Percentiles rank a stretch among this genome's conserved stretches.
Conservation (phyloP, 2,797 vertebrate species). For the Pagetopsis macropterus region DNA sequence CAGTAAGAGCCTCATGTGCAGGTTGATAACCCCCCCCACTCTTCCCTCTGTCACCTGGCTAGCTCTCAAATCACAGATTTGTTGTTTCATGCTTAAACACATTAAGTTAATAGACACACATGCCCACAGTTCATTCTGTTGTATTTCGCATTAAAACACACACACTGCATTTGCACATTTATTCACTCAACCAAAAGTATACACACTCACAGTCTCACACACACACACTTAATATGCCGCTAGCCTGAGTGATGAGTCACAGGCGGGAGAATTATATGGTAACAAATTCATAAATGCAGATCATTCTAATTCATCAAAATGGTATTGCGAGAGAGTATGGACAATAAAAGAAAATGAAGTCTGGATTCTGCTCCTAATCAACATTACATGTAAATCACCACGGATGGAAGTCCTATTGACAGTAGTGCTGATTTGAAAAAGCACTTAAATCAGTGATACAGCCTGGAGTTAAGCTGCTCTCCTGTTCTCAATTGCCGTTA, state of each 20-base stretch:
- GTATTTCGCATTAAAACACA: not conserved
- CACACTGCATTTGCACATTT: not conserved
- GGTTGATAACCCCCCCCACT: conserved; percentile 6
- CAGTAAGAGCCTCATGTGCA: conserved; percentile 58
- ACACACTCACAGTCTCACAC: not conserved
- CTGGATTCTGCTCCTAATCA: conserved; percentile 38
- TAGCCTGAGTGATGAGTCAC: conserved; percentile 51
- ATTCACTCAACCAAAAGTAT: not conserved
- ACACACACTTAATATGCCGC: not conserved
- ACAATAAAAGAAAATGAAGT: conserved; percentile 58
- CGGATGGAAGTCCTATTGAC: conserved; percentile 41
- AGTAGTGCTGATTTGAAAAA: conserved; percentile 38
- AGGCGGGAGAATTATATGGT: conserved; percentile 37
- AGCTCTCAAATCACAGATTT: conserved; percentile 43
- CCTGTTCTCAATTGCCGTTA: conserved; percentile 24
- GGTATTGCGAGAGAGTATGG: conserved; percentile 22
- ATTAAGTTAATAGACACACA: conserved; percentile 26
- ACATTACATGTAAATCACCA: conserved; percentile 56
- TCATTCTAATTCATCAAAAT: conserved; percentile 58
- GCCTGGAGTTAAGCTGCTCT: conserved; percentile 33
- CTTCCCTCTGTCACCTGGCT: conserved; percentile 34
- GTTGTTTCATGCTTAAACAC: conserved; percentile 38
- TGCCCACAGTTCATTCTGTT: conserved; percentile 24
- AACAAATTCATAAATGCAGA: conserved; percentile 58
- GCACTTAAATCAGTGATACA: conserved; percentile 58